Evolutionary conservation across 1,140 invertebrate genomes (phyloP), one percentile per base, ranked within the genome.

Genomic region (Lepidurus couesii): DNA sequence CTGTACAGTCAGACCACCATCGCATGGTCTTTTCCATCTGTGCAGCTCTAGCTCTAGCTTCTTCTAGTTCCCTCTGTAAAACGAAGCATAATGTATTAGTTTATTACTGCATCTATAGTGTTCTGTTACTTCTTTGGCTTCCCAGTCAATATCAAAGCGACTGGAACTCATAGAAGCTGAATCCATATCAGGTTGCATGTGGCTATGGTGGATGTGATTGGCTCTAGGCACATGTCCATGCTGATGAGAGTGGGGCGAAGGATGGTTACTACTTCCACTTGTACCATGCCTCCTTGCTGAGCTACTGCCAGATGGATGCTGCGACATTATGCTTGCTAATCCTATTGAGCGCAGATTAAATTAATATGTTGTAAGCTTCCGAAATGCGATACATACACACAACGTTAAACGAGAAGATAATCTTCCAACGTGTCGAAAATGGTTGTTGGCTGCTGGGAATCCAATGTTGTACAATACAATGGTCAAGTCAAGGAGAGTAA

Each of bases 1-100:
- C 91, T 0, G 96, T 98, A 84, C 93, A 95, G 81, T 94, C 93
- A 0, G 92, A 93, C 96, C 96, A 98, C 96, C 96, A 98, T 76
- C 95, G 87, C 95, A 98, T 98, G 0, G 97, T 98, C 86, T 98
- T 98, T 84, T 98, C 96, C 96, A 98, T 98, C 85, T 98, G 96
- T 0, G 94, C 91, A 6, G 95, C 95, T 78, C 96, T 85, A 1
- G 95, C 94, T 80, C 94, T 87, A 0, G 95, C 94, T 83, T 98
- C 95, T 81, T 97, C 93, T 78, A 98, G 85, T 84, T 98, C 95
- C 79, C 93, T 86, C 83, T 93, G 81, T 34, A 84, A 79, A 7
- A 45, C 16, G 44, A 73, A 65, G 21, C 21, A 65, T 8, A 21
- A 13, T 43, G 42, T 24, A 16, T 21, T 47, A 13, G 0, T 16